phyloP scores from a whole-genome alignment of 2,113 vertebrate genomes.

The Eretmodus cyanostictus region DNA sequence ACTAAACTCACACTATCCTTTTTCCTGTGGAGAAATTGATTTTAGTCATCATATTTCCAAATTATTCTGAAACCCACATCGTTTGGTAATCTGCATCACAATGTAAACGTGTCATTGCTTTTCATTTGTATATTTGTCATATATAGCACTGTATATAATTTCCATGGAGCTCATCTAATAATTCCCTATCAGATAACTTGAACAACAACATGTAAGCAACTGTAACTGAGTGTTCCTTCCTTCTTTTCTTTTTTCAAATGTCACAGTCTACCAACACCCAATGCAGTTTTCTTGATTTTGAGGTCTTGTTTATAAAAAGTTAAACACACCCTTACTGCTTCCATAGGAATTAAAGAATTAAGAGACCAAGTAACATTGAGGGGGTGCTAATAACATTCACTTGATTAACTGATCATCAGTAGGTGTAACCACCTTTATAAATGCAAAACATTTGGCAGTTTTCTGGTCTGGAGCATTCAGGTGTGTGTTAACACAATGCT shows the following conservation, averaged over 20 bases:
- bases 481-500: neutral
- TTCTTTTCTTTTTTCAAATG: neutral
- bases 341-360: neutral
- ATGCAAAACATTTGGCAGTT: neutral
- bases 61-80: neutral
- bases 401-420: neutral
- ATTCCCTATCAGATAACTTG: neutral
- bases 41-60: neutral
- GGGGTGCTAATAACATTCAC: neutral
- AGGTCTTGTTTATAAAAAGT: neutral
- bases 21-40: neutral
- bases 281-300: neutral
- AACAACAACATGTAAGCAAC: neutral
- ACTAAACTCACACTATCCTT: neutral
- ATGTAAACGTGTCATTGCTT: rapidly evolving
- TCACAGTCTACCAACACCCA: neutral
- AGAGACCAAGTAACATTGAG: neutral
- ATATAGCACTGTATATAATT: neutral
- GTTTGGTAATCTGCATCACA: neutral
- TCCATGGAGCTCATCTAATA: neutral
- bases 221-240: neutral
- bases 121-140: neutral
- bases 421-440: neutral
- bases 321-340: neutral
- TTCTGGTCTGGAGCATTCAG: neutral